Percentiles rank a stretch among this genome's conserved stretches.
Evolutionary conservation across 1,140 invertebrate species (phyloP).

Genomic region (Goniozus legneri): DNA sequence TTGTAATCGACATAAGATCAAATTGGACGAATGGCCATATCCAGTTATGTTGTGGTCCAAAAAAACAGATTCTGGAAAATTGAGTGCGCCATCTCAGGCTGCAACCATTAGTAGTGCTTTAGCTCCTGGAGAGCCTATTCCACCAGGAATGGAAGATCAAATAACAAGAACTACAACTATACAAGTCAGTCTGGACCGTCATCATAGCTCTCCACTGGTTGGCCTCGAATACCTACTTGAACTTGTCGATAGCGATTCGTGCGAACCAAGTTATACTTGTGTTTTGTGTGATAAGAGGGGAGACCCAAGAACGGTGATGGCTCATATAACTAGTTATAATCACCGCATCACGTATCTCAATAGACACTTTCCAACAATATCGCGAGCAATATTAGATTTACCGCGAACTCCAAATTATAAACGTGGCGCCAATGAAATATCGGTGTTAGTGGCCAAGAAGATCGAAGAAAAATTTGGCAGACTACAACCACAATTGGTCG

Average conservation of each 20-base stretch:
- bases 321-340: conserved; percentile 70
- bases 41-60: conserved; percentile 50
- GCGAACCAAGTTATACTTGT: conserved; percentile 70
- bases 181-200: conserved; percentile 56
- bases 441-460: conserved; percentile 58
- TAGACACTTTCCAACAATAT: conserved; percentile 57
- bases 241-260: conserved; percentile 60
- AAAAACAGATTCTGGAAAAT: conserved; percentile 37
- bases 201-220: conserved; percentile 54
- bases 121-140: conserved; percentile 65
- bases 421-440: conserved; percentile 55
- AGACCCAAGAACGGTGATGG: conserved; percentile 70
- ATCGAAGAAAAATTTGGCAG: conserved; percentile 63
- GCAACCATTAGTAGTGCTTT: conserved; percentile 33
- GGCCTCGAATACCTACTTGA: conserved; percentile 72
- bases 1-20: conserved; percentile 50
- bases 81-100: conserved; percentile 20
- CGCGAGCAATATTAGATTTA: conserved; percentile 49
- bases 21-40: conserved; percentile 52
- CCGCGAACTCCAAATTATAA: conserved; percentile 53
- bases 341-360: conserved; percentile 63
- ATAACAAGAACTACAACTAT: conserved; percentile 55
- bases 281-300: conserved; percentile 73
- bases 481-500: conserved; percentile 57
- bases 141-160: conserved; percentile 68